Percentiles rank a stretch among this genome's conserved stretches.
These are phyloP conservation scores for Avahi laniger DNA, from an alignment of 2,797 vertebrate species.

Conservation along the genomic window DNA sequence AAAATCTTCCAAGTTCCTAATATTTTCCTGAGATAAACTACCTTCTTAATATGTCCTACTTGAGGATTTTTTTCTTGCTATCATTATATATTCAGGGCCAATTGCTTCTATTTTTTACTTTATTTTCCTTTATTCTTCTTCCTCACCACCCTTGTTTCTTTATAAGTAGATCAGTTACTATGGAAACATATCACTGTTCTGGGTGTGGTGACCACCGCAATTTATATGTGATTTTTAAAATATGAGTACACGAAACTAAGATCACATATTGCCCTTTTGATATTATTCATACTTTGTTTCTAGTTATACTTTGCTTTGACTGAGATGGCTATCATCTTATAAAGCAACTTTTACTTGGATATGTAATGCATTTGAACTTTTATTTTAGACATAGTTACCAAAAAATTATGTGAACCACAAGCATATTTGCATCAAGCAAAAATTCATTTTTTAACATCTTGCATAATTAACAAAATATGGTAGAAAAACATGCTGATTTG, in stretches of 20 bases:
- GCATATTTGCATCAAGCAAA: not conserved
- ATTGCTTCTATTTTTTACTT: conserved; percentile 23
- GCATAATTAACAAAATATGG: not conserved
- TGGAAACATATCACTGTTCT: conserved; percentile 40
- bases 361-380: not conserved
- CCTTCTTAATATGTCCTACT: not conserved
- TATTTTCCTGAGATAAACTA: not conserved
- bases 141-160: conserved; percentile 23
- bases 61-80: not conserved
- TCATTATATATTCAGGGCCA: not conserved
- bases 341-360: not conserved
- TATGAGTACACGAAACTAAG: conserved; percentile 12
- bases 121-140: conserved; percentile 24
- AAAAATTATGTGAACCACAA: not conserved
- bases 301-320: not conserved
- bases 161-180: conserved; percentile 34
- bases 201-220: conserved; percentile 23
- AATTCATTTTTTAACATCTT: not conserved
- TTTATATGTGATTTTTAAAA: conserved; percentile 28
- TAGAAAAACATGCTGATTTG: not conserved
- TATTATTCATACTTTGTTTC: not conserved
- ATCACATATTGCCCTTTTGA: not conserved
- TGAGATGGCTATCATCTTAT: not conserved
- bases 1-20: not conserved
- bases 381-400: not conserved